phyloP scores from a whole-genome alignment of 92 coral and sea anemone genomes.

The Parazoanthus atlanticus region DNA sequence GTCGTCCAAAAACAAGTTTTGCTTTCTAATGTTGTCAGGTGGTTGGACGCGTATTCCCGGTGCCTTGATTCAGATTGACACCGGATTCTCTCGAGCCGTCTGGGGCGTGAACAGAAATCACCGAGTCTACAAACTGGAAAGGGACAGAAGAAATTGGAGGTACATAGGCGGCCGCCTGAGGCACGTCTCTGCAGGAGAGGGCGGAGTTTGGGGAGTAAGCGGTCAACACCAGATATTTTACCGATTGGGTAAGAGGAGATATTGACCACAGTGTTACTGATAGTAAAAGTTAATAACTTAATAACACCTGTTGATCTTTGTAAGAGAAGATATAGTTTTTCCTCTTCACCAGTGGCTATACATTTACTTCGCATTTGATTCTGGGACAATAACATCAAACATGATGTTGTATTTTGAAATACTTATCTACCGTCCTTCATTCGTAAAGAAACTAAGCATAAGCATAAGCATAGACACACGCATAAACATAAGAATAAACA shows the following conservation, averaged over 20 bases:
- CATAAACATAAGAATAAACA: no score
- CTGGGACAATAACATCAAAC: no score
- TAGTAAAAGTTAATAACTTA: no score
- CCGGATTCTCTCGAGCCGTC: not conserved
- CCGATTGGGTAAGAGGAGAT: not conserved
- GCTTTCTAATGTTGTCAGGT: not conserved
- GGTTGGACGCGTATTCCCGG: not conserved
- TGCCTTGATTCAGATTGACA: not conserved
- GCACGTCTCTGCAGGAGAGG: not conserved
- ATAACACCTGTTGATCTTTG: no score
- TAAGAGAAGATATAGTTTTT: no score
- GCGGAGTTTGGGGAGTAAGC: not conserved
- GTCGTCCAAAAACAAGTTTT: not conserved
- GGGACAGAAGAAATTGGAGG: not conserved
- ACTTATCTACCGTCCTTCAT: no score
- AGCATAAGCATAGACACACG: no score
- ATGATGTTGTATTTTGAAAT: no score
- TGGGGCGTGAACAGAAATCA: not conserved
- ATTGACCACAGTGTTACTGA: not conserved
- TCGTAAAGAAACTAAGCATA: no score
- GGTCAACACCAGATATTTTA: not conserved
- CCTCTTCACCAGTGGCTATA: no score
- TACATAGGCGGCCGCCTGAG: not conserved
- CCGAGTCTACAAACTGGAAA: not conserved
- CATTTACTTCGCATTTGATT: no score